Conservation (phyloP, 2,797 vertebrate species). For the Apogon hyalosoma region DNA sequence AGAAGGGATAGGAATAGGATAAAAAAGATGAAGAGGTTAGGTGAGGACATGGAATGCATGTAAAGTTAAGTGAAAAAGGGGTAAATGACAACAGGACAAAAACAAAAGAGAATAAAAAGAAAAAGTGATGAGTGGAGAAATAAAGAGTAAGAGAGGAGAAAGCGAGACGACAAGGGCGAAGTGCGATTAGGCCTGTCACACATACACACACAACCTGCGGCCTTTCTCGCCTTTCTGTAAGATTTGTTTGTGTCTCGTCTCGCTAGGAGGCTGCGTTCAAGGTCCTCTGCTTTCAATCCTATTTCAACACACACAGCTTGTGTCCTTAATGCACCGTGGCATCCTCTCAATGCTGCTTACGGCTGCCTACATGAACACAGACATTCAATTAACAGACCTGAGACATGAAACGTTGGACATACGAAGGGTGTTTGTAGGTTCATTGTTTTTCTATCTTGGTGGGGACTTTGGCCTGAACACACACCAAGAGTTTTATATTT, state of each 20-base stretch:
- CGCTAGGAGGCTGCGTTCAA: conserved; percentile 53
- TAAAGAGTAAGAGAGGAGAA: not conserved
- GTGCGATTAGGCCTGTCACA: conserved; percentile 28
- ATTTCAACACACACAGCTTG: conserved; percentile 52
- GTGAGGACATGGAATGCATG: too few relatives aligned
- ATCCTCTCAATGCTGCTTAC: conserved; percentile 67
- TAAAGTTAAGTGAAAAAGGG: too few relatives aligned
- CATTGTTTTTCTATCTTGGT: too few relatives aligned
- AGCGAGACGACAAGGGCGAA: not conserved
- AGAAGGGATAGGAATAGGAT: too few relatives aligned
- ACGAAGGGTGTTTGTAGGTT: conserved; percentile 26
- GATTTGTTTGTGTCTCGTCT: conserved; percentile 64
- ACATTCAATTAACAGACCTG: conserved; percentile 71
- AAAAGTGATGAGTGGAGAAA: not conserved
- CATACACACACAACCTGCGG: conserved; percentile 37
- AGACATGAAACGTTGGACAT: conserved; percentile 51
- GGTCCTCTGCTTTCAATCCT: conserved; percentile 58
- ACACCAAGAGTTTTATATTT: too few relatives aligned
- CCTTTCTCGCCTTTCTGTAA: conserved; percentile 28
- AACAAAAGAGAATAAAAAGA: conserved; percentile 39
- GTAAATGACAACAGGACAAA: conserved; percentile 5
- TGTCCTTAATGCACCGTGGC: conserved; percentile 70
- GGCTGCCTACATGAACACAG: conserved; percentile 65
- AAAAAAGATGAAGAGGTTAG: too few relatives aligned
- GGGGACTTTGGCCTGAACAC: too few relatives aligned